Conservation (phyloP, 2,113 vertebrate genomes). For the Puffinus mauretanicus region DNA sequence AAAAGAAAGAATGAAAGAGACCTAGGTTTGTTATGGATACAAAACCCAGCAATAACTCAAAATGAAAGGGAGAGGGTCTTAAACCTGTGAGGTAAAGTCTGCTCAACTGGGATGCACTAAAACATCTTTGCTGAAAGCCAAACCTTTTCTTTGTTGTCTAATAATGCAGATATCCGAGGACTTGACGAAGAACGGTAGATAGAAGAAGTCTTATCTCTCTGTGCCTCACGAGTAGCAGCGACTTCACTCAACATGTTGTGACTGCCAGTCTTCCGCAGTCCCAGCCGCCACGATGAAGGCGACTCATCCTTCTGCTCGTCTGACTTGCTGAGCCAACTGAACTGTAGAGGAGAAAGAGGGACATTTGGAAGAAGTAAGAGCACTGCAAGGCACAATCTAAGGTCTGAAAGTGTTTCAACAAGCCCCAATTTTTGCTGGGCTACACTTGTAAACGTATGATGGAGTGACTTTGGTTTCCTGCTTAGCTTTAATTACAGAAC, state of each 20-base stretch:
- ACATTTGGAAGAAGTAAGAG: background rate
- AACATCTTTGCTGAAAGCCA: background rate
- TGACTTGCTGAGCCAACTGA: conserved; percentile 66
- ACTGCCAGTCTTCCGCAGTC: conserved; percentile 78
- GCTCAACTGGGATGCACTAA: background rate
- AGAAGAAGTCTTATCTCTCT: conserved; percentile 53
- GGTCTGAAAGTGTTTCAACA: background rate
- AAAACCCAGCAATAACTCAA: background rate
- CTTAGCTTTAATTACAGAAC: background rate
- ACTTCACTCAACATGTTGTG: conserved; percentile 73
- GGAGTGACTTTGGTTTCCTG: background rate
- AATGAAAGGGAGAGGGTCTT: background rate
- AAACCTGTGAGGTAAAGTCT: background rate
- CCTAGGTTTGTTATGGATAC: rapidly evolving
- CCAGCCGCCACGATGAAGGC: conserved; percentile 75
- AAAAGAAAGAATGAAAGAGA: background rate
- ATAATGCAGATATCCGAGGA: conserved; percentile 72
- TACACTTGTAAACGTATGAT: background rate
- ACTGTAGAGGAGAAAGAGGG: conserved; percentile 13
- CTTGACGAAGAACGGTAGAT: conserved; percentile 76
- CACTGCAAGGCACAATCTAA: background rate
- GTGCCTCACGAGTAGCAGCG: conserved; percentile 44
- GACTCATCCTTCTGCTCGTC: conserved; percentile 78
- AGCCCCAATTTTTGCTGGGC: background rate
- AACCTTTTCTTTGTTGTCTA: conserved; percentile 78